Percentiles rank a stretch among this genome's conserved stretches.
These are phyloP conservation scores for Prunella strophiata DNA, from an alignment of 2,797 vertebrate species.

Conservation along the genomic window DNA sequence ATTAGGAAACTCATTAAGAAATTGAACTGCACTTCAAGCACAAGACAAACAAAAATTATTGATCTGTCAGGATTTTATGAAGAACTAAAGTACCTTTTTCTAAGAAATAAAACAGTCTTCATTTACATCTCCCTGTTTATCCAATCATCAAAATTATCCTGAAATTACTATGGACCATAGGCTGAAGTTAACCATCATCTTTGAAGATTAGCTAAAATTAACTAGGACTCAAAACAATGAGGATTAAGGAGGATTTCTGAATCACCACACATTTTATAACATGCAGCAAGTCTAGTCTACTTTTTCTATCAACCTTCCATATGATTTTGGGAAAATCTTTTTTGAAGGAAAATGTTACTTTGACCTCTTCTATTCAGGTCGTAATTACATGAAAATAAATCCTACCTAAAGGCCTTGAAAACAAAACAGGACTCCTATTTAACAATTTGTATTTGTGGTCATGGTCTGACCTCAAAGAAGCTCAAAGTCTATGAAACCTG, in stretches of 20 bases:
- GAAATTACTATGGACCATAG: not conserved
- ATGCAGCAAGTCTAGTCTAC: not conserved
- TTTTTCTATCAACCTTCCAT: not conserved
- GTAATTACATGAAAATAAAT: not conserved
- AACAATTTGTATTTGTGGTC: not conserved
- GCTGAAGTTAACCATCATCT: not conserved
- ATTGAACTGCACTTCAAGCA: not conserved
- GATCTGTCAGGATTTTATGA: not conserved
- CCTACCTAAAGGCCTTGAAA: not conserved
- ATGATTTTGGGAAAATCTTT: not conserved
- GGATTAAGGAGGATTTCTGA: not conserved
- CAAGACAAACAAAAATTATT: accelerated
- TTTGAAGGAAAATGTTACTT: not conserved
- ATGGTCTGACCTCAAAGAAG: not conserved
- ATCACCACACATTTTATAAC: not conserved
- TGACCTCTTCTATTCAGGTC: not conserved
- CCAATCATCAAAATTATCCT: not conserved
- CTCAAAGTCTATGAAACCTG: not conserved
- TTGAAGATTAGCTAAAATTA: not conserved
- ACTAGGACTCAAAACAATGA: not conserved
- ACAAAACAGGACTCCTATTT: not conserved
- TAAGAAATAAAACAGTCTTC: not conserved
- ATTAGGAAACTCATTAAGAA: not conserved
- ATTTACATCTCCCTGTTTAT: not conserved
- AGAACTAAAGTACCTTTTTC: not conserved